Conservation (phyloP, 2,113 vertebrate genomes). For the Albula goreensis region DNA sequence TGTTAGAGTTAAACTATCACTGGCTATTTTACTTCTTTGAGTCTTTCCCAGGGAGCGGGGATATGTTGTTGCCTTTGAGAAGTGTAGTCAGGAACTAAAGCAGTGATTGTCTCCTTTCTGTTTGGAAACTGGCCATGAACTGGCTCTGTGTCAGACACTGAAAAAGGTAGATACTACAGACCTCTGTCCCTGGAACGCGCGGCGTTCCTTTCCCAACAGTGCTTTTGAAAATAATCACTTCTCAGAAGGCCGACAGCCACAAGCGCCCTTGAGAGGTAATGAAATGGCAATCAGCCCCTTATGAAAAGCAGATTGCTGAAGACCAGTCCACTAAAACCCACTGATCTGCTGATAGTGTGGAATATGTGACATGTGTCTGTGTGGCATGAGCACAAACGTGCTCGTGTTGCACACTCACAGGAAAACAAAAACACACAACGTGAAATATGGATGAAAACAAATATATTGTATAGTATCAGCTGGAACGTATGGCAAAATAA, state of each 20-base stretch:
- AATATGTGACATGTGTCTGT: not conserved
- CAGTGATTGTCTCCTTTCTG: not conserved
- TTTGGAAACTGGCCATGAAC: not conserved
- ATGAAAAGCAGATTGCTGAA: not conserved
- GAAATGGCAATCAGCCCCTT: constrained; percentile 1
- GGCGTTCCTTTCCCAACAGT: constrained; percentile 28
- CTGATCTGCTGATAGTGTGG: not conserved
- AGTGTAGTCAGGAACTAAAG: not conserved
- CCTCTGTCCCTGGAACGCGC: constrained; percentile 8
- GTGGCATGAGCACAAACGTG: not conserved
- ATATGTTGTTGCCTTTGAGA: too few relatives aligned
- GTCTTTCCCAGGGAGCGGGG: not conserved
- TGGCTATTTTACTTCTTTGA: too few relatives aligned
- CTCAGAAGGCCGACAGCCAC: constrained; percentile 43
- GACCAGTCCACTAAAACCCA: not conserved
- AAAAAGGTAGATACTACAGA: not conserved
- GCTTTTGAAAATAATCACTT: constrained; percentile 41
- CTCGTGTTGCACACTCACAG: constrained; percentile 13
- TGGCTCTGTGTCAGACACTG: not conserved
- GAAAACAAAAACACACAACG: not conserved
- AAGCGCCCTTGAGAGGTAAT: not conserved
- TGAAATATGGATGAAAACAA: constrained; percentile 3
- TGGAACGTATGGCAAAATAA: not conserved
- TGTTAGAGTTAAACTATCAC: too few relatives aligned
- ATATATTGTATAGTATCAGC: constrained; percentile 31